Base-by-base conservation (phyloP, 2,797 vertebrate genomes). In the Rhabdomys pumilio region DNA sequence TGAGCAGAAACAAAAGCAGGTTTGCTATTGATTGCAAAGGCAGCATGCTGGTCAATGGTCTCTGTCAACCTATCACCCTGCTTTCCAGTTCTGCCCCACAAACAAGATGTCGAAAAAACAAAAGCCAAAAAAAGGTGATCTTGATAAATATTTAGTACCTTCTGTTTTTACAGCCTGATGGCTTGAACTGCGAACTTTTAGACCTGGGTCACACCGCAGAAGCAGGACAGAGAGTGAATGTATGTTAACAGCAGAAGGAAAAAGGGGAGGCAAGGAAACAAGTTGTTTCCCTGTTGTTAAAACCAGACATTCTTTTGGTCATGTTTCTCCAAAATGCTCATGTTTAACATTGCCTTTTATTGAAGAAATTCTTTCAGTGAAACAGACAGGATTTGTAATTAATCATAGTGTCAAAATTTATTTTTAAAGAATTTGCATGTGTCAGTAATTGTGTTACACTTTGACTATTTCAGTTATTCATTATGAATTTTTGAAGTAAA, bases 71-170 rank as follows among this genome's bases (percentile, higher is more conserved):
- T 34, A 44, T 67, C 24, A 61, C 57, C 84, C 31, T 44, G 13
- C 72, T 82, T 59, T 69, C 94, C 88, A n/a, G 44, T 67, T 76
- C 41, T 34, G 84, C 65, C 6, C 2, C 88, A 92, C 76, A 96
- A 96, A 94, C 6, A 1, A 93, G 82, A 83, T 95, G 76, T 53
- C 96, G 98, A 97, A 97, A 96, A 98, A 98, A 92, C 83, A 98
- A 98, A 98, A 93, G 96, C 98, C 89, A 93, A 93, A 83, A 83
- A 91, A 24, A 97, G 93, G 91, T 95, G 75, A 97, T 96, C 91
- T 92, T 97, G 95, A 97, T 98, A 97, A 98, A 98, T 98, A 98
- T 98, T 98, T 97, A 96, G 97, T 92, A 95, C 95, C 89, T 90
- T 72, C 96, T 93, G 81, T 2, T 97, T 97, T 95, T 96, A 92